These are phyloP conservation scores for Diloba caeruleocephala DNA, from an alignment of 2,888 invertebrate species.

Conservation along the genomic window DNA sequence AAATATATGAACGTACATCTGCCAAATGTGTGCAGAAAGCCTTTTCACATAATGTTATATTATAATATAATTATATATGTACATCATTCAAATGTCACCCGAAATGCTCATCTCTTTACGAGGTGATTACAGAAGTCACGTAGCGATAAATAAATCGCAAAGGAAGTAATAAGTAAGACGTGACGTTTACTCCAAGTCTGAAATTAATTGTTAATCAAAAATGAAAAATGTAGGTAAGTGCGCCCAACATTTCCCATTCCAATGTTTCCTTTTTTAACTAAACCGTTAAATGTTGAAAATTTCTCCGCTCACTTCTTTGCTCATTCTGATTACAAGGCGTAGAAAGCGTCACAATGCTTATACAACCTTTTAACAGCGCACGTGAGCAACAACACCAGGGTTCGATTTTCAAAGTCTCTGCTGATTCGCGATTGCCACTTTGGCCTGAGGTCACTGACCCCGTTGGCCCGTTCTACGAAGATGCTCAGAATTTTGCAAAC, in stretches of 20 bases:
- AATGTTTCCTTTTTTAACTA: slow-evolving; percentile 72
- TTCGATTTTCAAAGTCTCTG: slow-evolving; percentile 68
- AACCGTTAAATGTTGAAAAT: slow-evolving; percentile 79
- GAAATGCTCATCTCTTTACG: slow-evolving; percentile 10
- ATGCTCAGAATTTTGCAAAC: slow-evolving; percentile 60
- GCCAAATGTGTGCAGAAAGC: slow-evolving; percentile 6
- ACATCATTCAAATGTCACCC: slow-evolving; percentile 30
- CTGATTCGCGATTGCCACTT: slow-evolving; percentile 71
- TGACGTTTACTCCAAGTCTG: slow-evolving; percentile 4
- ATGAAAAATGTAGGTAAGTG: slow-evolving; percentile 41
- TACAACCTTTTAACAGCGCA: slow-evolving; percentile 77
- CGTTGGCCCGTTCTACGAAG: slow-evolving; percentile 67
- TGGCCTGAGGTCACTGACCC: slow-evolving; percentile 74
- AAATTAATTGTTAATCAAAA: slow-evolving; percentile 32
- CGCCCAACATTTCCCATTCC: slow-evolving; percentile 59
- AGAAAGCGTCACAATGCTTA: slow-evolving; percentile 83
- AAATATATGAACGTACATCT: too few species aligned
- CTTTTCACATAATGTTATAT: slow-evolving; percentile 2
- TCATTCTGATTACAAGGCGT: slow-evolving; percentile 79
- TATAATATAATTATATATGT: slow-evolving; percentile 8
- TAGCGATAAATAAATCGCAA: background rate
- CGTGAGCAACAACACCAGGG: slow-evolving; percentile 67
- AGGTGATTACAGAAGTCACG: background rate
- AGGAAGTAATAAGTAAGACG: slow-evolving; percentile 14
- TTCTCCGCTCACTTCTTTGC: slow-evolving; percentile 84